phyloP scores from a whole-genome alignment of 1,140 invertebrate species.

The Drosophila rufa region DNA sequence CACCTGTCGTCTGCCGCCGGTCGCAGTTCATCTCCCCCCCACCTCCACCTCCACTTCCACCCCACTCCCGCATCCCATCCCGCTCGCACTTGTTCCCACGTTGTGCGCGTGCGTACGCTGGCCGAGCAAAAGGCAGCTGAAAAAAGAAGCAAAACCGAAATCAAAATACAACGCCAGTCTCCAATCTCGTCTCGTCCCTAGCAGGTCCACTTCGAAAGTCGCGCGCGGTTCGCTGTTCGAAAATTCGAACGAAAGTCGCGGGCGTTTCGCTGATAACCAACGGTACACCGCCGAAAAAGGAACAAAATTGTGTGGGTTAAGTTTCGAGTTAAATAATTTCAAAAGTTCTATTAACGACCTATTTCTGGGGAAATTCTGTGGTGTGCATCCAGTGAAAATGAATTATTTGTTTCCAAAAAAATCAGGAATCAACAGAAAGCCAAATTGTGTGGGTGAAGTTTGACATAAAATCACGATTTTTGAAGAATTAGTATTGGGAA shows the following conservation, averaged over 20 bases:
- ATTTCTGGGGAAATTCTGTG: conserved; percentile 9
- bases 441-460: conserved; percentile 28
- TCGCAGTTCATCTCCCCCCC: conserved; percentile 11
- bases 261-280: conserved; percentile 24
- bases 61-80: conserved; percentile 1
- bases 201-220: conserved; percentile 64
- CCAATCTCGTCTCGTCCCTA: conserved; percentile 62
- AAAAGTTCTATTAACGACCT: not conserved
- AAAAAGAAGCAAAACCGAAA: conserved; percentile 23
- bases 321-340: conserved; percentile 1
- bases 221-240: conserved; percentile 20
- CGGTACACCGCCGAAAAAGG: not conserved
- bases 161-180: conserved; percentile 61
- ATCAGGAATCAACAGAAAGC: conserved; percentile 9
- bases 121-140: conserved; percentile 18
- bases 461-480: not conserved
- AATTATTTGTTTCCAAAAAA: conserved; percentile 4
- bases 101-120: conserved; percentile 50
- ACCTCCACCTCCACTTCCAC: not conserved
- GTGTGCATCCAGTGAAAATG: conserved; percentile 52
- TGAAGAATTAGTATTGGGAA: not conserved
- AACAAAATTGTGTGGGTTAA: conserved; percentile 10
- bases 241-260: conserved; percentile 39
- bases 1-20: conserved; percentile 5
- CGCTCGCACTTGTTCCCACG: conserved; percentile 34